phyloP scores from a whole-genome alignment of 2,797 vertebrate species.

The Alouatta caraya region DNA sequence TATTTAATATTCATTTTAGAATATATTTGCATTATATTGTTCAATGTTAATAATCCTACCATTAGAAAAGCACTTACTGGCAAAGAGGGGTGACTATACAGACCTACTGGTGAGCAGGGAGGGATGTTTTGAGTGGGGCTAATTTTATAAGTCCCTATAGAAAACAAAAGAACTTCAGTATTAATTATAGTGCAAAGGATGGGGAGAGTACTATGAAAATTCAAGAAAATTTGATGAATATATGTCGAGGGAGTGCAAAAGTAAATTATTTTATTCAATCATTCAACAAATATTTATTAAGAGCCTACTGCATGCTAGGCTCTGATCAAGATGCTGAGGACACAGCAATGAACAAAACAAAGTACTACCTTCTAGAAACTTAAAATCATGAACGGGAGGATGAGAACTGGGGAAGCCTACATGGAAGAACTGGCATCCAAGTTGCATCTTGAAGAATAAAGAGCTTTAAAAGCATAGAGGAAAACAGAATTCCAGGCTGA shows the following conservation, averaged over 20 bases:
- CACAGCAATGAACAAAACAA: slow-evolving; percentile 1
- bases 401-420: not conserved
- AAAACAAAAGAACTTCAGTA: slow-evolving; percentile 1
- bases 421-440: not conserved
- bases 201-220: not conserved
- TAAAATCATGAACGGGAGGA: not conserved
- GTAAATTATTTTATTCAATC: slow-evolving; percentile 25
- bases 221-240: slow-evolving; percentile 16
- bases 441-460: not conserved
- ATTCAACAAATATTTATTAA: not conserved
- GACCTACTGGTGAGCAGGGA: not conserved
- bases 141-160: not conserved
- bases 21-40: not conserved
- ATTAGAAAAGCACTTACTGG: slow-evolving; percentile 26
- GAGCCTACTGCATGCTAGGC: not conserved
- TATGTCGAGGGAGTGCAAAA: not conserved
- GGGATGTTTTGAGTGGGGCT: not conserved
- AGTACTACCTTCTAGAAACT: not conserved
- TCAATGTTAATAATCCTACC: not conserved
- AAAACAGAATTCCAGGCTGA: slow-evolving; percentile 7
- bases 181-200: slow-evolving; percentile 2
- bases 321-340: not conserved
- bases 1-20: slow-evolving; percentile 44
- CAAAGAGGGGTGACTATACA: not conserved
- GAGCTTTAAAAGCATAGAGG: not conserved